Percentiles rank a stretch among this genome's conserved stretches.
phyloP scores from a whole-genome alignment of 1,140 invertebrate species.

The Neodiprion virginianus region DNA sequence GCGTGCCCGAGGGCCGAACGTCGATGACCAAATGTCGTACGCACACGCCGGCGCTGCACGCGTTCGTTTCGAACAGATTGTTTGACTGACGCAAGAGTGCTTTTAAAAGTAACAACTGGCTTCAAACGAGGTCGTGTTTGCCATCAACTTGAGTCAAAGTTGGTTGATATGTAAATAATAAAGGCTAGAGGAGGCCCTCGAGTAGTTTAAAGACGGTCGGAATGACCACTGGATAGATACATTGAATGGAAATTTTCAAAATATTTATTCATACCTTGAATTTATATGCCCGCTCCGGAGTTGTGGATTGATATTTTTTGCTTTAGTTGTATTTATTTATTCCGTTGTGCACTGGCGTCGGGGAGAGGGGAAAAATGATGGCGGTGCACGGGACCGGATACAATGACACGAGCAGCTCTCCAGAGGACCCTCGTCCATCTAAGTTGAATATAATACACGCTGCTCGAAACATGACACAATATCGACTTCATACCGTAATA shows the following conservation, averaged over 20 bases:
- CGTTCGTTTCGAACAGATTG: background rate
- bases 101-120: slow-evolving; percentile 43
- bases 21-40: slow-evolving; percentile 24
- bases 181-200: slow-evolving; percentile 31
- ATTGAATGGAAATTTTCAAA: slow-evolving; percentile 3
- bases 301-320: background rate
- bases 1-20: too few relatives aligned
- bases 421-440: background rate
- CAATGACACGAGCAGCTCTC: background rate
- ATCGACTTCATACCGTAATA: background rate
- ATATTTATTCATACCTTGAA: slow-evolving; percentile 1
- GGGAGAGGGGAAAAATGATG: background rate
- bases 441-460: background rate
- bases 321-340: background rate
- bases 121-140: slow-evolving; percentile 41
- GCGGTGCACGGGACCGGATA: background rate
- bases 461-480: background rate
- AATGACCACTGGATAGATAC: slow-evolving; percentile 1
- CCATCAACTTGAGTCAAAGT: slow-evolving; percentile 39
- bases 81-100: slow-evolving; percentile 32
- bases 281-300: background rate
- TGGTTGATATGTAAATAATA: slow-evolving; percentile 44
- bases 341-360: background rate
- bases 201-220: background rate
- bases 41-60: background rate